A percentile compares a stretch with the other conserved stretches of the same genome.
Conservation (phyloP, 1,140 invertebrate species). For the Mya arenaria region DNA sequence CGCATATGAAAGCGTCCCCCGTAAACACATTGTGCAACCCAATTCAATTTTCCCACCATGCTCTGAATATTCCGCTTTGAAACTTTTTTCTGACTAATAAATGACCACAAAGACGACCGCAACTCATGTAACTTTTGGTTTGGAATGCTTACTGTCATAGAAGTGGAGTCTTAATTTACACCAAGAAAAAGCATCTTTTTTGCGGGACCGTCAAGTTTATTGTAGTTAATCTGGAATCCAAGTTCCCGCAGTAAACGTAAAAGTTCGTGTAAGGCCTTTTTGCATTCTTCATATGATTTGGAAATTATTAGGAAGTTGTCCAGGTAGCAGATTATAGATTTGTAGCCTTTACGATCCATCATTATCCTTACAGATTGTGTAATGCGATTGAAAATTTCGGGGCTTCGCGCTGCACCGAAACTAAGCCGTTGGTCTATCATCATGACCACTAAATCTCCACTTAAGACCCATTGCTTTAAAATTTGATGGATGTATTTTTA, state of each 20-base stretch:
- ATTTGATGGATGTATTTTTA: not conserved
- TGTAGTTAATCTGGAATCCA: conserved; percentile 7
- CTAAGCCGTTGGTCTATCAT: too few relatives aligned
- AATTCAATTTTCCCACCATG: conserved; percentile 1
- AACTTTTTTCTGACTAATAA: not conserved
- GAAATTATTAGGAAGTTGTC: not conserved
- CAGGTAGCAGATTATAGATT: not conserved
- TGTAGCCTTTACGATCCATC: too few relatives aligned
- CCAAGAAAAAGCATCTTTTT: not conserved
- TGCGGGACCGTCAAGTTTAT: not conserved
- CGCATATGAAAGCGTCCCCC: not conserved
- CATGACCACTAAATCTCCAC: conserved; percentile 1
- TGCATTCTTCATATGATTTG: not conserved
- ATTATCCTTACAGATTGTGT: too few relatives aligned
- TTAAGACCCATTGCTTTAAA: not conserved
- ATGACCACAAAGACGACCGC: not conserved
- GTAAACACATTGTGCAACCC: not conserved
- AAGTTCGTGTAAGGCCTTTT: not conserved
- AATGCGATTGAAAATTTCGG: too few relatives aligned
- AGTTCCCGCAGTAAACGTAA: not conserved
- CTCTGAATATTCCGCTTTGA: not conserved
- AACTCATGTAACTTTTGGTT: not conserved
- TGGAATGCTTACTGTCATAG: not conserved
- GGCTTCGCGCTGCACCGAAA: too few relatives aligned
- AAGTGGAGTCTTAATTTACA: not conserved